Percentiles rank a stretch among this genome's conserved stretches.
phyloP scores from a whole-genome alignment of 2,797 vertebrate genomes.

The Selene dorsalis region DNA sequence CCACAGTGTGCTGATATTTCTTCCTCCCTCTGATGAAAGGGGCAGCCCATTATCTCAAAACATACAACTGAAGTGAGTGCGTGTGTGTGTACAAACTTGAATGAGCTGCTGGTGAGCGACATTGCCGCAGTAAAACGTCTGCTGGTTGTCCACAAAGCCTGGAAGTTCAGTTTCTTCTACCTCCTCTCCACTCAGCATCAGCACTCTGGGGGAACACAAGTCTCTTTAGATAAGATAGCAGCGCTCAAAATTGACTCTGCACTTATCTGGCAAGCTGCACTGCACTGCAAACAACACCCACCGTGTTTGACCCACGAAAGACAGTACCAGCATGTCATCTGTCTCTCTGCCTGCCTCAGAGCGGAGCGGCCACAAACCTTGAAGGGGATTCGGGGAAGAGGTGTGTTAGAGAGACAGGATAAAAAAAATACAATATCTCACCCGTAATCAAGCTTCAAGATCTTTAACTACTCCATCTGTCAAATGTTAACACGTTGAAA shows the following conservation, averaged over 20 bases:
- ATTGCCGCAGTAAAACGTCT: conserved; percentile 98
- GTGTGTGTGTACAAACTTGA: conserved; percentile 84
- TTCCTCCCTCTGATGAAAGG: too few relatives aligned
- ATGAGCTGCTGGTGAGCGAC: conserved; percentile 96
- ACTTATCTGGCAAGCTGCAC: conserved; percentile 36
- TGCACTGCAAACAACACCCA: conserved; percentile 66
- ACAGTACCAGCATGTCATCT: conserved; percentile 96
- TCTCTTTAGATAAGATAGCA: conserved; percentile 44
- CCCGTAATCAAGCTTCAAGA: not conserved
- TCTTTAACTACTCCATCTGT: conserved; percentile 40
- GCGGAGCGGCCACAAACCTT: conserved; percentile 96
- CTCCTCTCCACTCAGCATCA: conserved; percentile 97
- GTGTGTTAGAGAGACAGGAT: not conserved
- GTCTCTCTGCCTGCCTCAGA: conserved; percentile 93
- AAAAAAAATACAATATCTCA: not conserved
- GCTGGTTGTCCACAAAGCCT: conserved; percentile 97
- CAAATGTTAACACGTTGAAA: conserved; percentile 42
- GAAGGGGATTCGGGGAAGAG: conserved; percentile 13
- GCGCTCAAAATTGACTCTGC: conserved; percentile 15
- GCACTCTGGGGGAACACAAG: conserved; percentile 84
- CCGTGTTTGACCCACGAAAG: conserved; percentile 98
- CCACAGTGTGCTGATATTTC: not conserved
- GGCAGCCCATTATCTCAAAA: not conserved
- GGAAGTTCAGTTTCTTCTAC: conserved; percentile 97
- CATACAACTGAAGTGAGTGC: not conserved